Conservation (phyloP, 1,140 invertebrate species). For the Drosophila mayri region DNA sequence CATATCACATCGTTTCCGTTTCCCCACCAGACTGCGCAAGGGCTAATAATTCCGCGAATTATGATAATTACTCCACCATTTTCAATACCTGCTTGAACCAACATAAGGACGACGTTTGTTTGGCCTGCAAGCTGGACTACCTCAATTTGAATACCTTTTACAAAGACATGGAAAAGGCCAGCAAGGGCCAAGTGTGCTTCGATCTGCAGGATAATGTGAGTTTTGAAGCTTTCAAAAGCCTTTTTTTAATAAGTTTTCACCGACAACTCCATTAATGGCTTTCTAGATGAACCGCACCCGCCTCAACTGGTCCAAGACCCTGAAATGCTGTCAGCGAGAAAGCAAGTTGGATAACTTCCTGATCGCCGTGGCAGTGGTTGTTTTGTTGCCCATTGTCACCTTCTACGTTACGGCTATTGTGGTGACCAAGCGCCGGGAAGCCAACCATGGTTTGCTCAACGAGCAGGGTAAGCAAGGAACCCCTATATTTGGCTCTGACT, state of each 20-base stretch:
- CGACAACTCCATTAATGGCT: neutral
- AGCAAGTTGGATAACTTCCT: constrained; percentile 53
- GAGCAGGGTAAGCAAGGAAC: constrained; percentile 24
- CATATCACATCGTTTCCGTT: neutral
- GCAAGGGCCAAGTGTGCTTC: constrained; percentile 69
- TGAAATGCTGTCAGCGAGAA: constrained; percentile 72
- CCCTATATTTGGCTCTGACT: rapidly evolving
- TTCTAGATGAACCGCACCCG: constrained; percentile 79
- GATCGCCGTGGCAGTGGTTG: constrained; percentile 37
- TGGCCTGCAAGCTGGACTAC: constrained; percentile 41
- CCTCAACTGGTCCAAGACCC: constrained; percentile 64
- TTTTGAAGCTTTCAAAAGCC: neutral
- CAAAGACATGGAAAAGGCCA: constrained; percentile 54
- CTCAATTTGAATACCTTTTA: constrained; percentile 63
- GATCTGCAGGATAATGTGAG: constrained; percentile 73
- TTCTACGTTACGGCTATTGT: constrained; percentile 59
- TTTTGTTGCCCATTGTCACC: constrained; percentile 52
- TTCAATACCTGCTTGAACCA: neutral
- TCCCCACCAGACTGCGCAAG: constrained; percentile 56
- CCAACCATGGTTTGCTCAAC: constrained; percentile 64
- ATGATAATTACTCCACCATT: constrained; percentile 3
- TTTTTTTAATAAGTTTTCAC: neutral
- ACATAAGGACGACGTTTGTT: constrained; percentile 25
- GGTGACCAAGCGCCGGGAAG: constrained; percentile 68
- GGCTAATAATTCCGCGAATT: constrained; percentile 22